These are phyloP conservation scores for Limenitis camilla DNA, from an alignment of 2,888 invertebrate species.

Conservation along the genomic window DNA sequence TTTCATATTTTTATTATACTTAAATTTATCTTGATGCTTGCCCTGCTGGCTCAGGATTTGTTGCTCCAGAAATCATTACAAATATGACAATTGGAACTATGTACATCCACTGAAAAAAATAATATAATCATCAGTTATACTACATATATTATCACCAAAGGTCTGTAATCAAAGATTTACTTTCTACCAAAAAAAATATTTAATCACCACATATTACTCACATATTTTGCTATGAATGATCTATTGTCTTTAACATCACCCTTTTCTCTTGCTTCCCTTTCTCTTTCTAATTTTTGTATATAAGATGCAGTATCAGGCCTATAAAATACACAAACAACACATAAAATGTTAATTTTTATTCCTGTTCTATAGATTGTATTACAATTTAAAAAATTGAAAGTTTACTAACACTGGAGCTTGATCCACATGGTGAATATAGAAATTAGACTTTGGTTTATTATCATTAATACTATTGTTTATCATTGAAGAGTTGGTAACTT, in stretches of 20 bases:
- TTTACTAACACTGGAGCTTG: conserved; percentile 81
- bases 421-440: conserved; percentile 86
- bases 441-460: conserved; percentile 80
- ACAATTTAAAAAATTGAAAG: background rate
- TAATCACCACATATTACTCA: too few species aligned
- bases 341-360: background rate
- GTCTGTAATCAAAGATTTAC: background rate
- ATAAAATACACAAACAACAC: conserved; percentile 23
- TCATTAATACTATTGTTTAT: conserved; percentile 27
- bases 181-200: background rate
- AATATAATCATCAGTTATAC: too few species aligned
- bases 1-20: background rate
- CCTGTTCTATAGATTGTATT: background rate
- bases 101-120: conserved; percentile 98
- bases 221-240: conserved; percentile 98
- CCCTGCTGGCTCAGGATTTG: conserved; percentile 82
- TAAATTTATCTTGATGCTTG: conserved; percentile 45
- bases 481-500: conserved; percentile 52
- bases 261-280: conserved; percentile 90
- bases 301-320: conserved; percentile 97
- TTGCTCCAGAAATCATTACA: conserved; percentile 90
- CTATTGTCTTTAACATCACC: conserved; percentile 95
- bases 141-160: background rate
- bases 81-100: conserved; percentile 95
- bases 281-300: conserved; percentile 93